A percentile compares a stretch with the other conserved stretches of the same genome.
Evolutionary conservation across 2,888 invertebrate genomes (phyloP).

Genomic region (Mesorhabditis spiculigera): DNA sequence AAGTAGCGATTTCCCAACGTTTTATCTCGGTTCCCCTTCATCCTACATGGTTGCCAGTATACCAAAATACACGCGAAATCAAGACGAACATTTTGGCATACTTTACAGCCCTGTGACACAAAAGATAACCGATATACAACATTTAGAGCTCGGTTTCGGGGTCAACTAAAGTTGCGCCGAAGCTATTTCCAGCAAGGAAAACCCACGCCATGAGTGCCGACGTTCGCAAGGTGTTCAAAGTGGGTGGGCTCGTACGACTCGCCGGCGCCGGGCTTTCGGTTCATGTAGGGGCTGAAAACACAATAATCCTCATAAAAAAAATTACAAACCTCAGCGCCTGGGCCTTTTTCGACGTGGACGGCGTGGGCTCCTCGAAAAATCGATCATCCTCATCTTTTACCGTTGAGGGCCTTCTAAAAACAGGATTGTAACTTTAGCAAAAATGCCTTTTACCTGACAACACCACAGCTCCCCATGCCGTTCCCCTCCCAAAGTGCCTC

Average conservation of each 20-base stretch:
- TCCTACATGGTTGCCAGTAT: too few relatives aligned
- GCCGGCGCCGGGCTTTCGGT: constrained; percentile 40
- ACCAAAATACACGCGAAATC: too few relatives aligned
- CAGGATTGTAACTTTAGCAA: not conserved
- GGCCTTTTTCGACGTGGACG: not conserved
- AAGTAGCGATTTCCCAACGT: too few relatives aligned
- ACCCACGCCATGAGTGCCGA: constrained; percentile 44
- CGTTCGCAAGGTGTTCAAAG: constrained; percentile 52
- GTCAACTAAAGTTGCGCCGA: too few relatives aligned
- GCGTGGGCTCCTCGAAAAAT: not conserved
- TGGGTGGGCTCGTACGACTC: constrained; percentile 52
- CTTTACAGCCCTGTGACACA: too few relatives aligned
- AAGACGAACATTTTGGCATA: too few relatives aligned
- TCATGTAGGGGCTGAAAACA: constrained; percentile 36
- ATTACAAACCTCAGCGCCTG: not conserved
- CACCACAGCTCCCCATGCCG: constrained; percentile 3
- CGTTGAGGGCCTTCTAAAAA: not conserved
- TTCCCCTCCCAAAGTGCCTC: not conserved
- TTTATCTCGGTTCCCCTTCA: too few relatives aligned
- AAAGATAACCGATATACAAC: too few relatives aligned
- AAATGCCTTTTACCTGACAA: not conserved
- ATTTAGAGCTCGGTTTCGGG: too few relatives aligned
- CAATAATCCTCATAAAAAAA: not conserved
- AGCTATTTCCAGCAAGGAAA: not conserved
- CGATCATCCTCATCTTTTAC: not conserved